Evolutionary conservation across 2,797 vertebrate species (phyloP).

Genomic region (Perodicticus potto): DNA sequence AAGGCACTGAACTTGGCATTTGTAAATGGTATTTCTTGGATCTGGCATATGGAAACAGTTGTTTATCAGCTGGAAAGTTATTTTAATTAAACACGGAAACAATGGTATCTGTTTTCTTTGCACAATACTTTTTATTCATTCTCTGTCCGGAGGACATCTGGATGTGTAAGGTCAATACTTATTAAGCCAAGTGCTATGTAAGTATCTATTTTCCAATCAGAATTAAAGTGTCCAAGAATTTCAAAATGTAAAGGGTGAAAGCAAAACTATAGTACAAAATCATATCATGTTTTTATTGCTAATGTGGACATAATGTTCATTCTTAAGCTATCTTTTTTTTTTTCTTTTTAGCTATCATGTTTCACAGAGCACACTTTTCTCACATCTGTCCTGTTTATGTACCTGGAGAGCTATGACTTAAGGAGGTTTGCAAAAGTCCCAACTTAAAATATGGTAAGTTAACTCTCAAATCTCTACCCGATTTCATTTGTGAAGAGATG

Average conservation of each 20-base stretch:
- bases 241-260: conserved; percentile 14
- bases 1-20: conserved; percentile 47
- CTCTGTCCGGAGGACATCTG: not conserved
- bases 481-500: not conserved
- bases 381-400: not conserved
- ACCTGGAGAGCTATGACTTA: not conserved
- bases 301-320: not conserved
- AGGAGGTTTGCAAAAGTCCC: not conserved
- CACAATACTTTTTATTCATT: conserved; percentile 2
- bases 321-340: not conserved
- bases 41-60: conserved; percentile 37
- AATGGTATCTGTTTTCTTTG: conserved; percentile 33
- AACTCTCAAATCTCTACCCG: not conserved
- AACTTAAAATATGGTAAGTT: not conserved
- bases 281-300: not conserved
- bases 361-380: not conserved
- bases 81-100: conserved; percentile 71
- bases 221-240: not conserved
- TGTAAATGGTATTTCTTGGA: not conserved
- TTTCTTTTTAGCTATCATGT: not conserved
- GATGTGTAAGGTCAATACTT: not conserved
- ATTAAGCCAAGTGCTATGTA: not conserved
- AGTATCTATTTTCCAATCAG: not conserved
- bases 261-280: not conserved
- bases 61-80: conserved; percentile 41